Evolutionary conservation across 2,888 invertebrate genomes (phyloP), one percentile per base, ranked within the genome.

Genomic region (Parnassius glacialis): DNA sequence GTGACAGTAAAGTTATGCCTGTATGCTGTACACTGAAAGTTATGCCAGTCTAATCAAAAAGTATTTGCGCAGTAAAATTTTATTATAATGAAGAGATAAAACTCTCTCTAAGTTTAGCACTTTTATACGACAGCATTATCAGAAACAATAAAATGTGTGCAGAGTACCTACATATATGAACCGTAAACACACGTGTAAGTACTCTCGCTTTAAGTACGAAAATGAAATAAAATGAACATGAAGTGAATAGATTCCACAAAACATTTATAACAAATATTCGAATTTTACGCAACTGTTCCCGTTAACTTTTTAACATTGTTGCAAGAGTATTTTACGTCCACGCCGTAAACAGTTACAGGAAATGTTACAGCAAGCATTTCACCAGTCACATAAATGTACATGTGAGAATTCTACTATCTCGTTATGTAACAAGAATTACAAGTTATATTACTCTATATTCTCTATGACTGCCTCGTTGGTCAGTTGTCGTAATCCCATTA

Each of bases 331-430:
- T 64, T 66, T 58, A 67, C 66, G 62, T 64, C 60, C 45, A 64
- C 61, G 52, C 61, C 59, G 48, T 59, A 66, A 67, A 66, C 66
- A 65, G 52, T 55, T 58, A 54, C 53, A 65, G 66, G 68, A 65
- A 66, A 67, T 61, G 66, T 66, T 66, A 66, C 66, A 69, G 61
- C 60, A 60, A 61, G 61, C 64, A 67, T 67, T 58, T 58, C 54
- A 20, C 55, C 47, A 53, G 63, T 60, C 56, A 64, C 59, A 67
- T 62, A 54, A 16, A n/a, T 7, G 7, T 7, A 34, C 34, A 7
- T 34, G 34, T 34, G 34, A 34, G 34, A 34, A 34, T 34, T 34
- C 34, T 34, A 7, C 34, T 34, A 34, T 5, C 34, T 34, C 34
- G 34, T 34, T 34, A 34, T 34, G 34, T 34, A 34, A 34, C 34